Conservation (phyloP, 2,888 invertebrate species). For the Incurvaria masculella region DNA sequence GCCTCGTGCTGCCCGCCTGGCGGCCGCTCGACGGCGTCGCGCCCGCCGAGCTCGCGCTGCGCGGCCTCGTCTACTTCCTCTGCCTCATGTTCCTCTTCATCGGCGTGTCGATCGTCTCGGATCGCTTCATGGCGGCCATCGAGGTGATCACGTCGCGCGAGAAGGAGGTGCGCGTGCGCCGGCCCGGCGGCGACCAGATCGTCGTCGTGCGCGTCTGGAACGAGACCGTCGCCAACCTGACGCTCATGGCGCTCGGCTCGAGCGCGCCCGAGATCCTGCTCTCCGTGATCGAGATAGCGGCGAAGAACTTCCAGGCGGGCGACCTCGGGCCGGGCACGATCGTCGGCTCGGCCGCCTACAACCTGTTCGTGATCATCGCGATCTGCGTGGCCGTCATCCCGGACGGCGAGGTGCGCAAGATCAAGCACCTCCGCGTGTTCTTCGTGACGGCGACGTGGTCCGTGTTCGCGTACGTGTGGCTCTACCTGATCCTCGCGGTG, state of each 20-base stretch:
- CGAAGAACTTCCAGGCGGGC: constrained; percentile 92
- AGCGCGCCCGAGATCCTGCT: constrained; percentile 98
- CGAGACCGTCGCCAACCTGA: constrained; percentile 97
- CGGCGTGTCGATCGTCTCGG: constrained; percentile 98
- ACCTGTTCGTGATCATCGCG: constrained; percentile 96
- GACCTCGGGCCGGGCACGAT: constrained; percentile 98
- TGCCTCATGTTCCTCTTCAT: constrained; percentile 93
- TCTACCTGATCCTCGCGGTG: constrained; percentile 90
- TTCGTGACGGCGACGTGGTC: constrained; percentile 98
- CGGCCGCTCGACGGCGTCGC: constrained; percentile 74
- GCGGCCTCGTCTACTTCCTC: constrained; percentile 89
- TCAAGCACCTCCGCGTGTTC: constrained; percentile 95
- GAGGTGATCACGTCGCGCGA: constrained; percentile 99
- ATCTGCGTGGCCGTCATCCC: constrained; percentile 93
- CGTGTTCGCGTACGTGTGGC: constrained; percentile 97
- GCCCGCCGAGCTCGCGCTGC: constrained; percentile 71
- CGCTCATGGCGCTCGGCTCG: constrained; percentile 97
- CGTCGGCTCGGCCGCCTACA: constrained; percentile 98
- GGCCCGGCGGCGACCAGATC: constrained; percentile 85
- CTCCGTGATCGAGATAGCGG: constrained; percentile 97
- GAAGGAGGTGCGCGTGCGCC: constrained; percentile 88
- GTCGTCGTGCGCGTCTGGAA: constrained; percentile 97
- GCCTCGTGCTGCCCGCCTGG: constrained; percentile 89
- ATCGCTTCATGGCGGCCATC: constrained; percentile 99
- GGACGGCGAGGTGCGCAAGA: constrained; percentile 84